Conservation (phyloP, 2,113 vertebrate genomes). For the Hemiscyllium ocellatum region DNA sequence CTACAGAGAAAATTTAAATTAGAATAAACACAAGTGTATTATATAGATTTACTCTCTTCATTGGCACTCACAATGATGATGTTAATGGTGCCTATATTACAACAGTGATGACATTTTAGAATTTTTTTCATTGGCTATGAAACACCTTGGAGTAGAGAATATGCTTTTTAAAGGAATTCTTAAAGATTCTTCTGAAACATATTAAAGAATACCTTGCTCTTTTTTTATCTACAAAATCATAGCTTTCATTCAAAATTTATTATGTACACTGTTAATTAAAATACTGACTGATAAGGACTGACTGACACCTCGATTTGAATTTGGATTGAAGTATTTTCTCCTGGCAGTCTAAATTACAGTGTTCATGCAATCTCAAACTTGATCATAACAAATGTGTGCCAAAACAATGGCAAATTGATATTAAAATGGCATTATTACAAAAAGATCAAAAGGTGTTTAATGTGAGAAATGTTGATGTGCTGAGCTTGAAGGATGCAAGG, state of each 20-base stretch:
- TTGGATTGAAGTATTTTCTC: background rate
- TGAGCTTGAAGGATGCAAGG: background rate
- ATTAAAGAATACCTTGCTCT: background rate
- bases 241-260: background rate
- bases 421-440: background rate
- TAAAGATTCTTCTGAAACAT: too few species aligned
- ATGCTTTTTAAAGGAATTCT: background rate
- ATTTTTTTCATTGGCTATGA: background rate
- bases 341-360: background rate
- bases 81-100: background rate
- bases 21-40: background rate
- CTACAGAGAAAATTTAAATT: background rate
- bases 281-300: background rate
- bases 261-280: background rate
- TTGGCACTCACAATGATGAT: background rate
- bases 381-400: background rate
- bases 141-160: background rate
- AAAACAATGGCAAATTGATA: background rate
- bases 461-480: background rate
- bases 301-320: background rate
- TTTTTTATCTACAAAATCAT: background rate
- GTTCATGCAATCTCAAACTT: background rate
- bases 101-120: background rate
- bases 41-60: background rate
- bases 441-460: constrained; percentile 1